Evolutionary conservation across 2,113 vertebrate species (phyloP).

Genomic region (Neolamprologus longior): DNA sequence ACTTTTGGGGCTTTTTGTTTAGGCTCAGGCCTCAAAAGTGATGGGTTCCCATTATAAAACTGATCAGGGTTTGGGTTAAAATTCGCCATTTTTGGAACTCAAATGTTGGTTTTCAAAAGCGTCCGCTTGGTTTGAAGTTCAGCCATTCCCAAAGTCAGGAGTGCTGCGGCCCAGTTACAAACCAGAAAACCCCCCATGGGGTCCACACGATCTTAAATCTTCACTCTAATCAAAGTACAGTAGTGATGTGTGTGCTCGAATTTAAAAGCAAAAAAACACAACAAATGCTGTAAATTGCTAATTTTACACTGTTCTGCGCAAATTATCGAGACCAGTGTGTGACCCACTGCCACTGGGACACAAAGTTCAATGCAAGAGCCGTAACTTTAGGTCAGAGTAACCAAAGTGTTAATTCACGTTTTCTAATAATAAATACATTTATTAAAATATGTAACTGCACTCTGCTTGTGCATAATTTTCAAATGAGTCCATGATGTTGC

Average conservation of each 20-base stretch:
- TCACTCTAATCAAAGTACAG: background rate
- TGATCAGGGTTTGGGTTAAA: accelerated
- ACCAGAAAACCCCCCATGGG: background rate
- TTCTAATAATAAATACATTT: background rate
- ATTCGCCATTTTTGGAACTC: accelerated
- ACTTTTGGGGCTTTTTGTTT: background rate
- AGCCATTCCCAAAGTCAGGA: background rate
- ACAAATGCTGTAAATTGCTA: background rate
- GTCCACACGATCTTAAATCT: background rate
- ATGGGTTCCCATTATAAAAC: accelerated
- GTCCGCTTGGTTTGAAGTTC: background rate
- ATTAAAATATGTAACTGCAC: accelerated
- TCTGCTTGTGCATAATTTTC: background rate
- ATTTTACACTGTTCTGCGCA: background rate
- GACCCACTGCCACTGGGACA: background rate
- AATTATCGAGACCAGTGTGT: accelerated
- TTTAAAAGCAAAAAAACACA: accelerated
- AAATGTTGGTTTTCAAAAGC: background rate
- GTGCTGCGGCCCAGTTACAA: background rate
- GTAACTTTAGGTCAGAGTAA: background rate
- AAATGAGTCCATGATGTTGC: accelerated
- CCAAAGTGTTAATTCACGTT: background rate
- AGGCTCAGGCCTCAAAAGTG: accelerated
- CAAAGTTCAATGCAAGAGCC: background rate
- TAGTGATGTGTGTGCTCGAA: background rate